Evolutionary conservation across 2,113 vertebrate species (phyloP).

Genomic region (Epinephelus cyanopodus): DNA sequence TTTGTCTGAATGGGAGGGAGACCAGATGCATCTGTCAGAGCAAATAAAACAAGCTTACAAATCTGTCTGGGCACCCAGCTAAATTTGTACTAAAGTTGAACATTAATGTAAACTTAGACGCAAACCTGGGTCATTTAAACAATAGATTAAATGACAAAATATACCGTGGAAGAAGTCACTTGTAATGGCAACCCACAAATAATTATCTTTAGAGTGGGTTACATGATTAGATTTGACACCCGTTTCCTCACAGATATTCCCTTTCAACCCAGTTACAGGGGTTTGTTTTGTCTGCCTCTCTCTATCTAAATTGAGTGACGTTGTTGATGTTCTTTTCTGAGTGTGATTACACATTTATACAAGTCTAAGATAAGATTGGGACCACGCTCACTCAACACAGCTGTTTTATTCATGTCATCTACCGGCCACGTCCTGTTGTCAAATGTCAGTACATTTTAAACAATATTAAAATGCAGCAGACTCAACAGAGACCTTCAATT

Average conservation of each 20-base stretch:
- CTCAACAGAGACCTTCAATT: neutral
- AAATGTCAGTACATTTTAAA: constrained; percentile 10
- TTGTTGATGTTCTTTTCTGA: neutral
- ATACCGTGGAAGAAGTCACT: neutral
- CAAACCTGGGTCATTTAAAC: neutral
- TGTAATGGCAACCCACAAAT: neutral
- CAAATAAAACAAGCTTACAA: too few species aligned
- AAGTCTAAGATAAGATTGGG: neutral
- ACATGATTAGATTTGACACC: neutral
- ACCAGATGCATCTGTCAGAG: too few species aligned
- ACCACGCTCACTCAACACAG: neutral
- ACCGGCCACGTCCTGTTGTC: neutral
- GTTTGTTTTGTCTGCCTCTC: neutral
- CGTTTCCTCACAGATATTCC: neutral
- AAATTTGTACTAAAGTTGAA: neutral
- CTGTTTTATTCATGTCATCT: neutral
- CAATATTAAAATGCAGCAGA: neutral
- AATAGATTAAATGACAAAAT: too few species aligned
- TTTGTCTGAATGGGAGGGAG: too few species aligned
- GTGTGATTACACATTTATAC: neutral
- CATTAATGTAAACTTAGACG: neutral
- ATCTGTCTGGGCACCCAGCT: too few species aligned
- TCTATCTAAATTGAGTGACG: neutral
- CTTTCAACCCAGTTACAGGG: neutral
- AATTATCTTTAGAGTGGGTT: neutral